phyloP scores from a whole-genome alignment of 1,140 invertebrate genomes.

The Drosophila santomea region DNA sequence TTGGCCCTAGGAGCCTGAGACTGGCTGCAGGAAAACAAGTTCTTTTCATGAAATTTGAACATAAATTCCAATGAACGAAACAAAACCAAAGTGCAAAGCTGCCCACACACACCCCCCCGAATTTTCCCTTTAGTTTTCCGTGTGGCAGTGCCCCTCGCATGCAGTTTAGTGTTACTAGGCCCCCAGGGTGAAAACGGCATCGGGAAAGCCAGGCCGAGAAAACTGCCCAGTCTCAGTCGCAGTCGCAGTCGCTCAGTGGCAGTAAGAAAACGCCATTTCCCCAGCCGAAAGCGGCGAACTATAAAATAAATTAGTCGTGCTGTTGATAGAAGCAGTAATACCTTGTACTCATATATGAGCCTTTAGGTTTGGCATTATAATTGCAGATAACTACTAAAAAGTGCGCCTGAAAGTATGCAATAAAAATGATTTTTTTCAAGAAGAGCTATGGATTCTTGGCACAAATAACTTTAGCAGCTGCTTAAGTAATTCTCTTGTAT shows the following conservation, averaged over 20 bases:
- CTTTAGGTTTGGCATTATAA: too few species aligned
- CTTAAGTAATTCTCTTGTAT: too few species aligned
- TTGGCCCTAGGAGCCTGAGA: slow-evolving; percentile 32
- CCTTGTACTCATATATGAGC: neutral
- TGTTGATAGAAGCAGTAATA: slow-evolving; percentile 9
- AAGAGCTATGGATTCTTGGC: too few species aligned
- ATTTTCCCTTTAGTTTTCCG: slow-evolving; percentile 36
- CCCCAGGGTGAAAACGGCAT: slow-evolving; percentile 31
- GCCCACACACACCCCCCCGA: slow-evolving; percentile 28
- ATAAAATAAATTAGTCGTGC: slow-evolving; percentile 47
- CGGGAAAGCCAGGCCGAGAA: slow-evolving; percentile 36
- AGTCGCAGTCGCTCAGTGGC: slow-evolving; percentile 35
- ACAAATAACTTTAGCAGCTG: too few species aligned
- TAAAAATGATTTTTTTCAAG: too few species aligned
- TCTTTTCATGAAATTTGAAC: slow-evolving; percentile 79
- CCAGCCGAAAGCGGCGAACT: slow-evolving; percentile 52
- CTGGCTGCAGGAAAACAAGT: slow-evolving; percentile 65
- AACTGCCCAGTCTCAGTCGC: slow-evolving; percentile 51
- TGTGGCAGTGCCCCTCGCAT: slow-evolving; percentile 54
- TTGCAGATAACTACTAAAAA: too few species aligned
- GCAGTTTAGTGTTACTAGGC: slow-evolving; percentile 70
- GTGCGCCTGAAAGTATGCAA: too few species aligned
- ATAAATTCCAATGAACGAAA: slow-evolving; percentile 78
- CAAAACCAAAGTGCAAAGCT: slow-evolving; percentile 70
- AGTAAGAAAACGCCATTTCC: slow-evolving; percentile 66